These are phyloP conservation scores for Dinothrombium tinctorium DNA, from an alignment of 1,140 invertebrate species.

Conservation along the genomic window DNA sequence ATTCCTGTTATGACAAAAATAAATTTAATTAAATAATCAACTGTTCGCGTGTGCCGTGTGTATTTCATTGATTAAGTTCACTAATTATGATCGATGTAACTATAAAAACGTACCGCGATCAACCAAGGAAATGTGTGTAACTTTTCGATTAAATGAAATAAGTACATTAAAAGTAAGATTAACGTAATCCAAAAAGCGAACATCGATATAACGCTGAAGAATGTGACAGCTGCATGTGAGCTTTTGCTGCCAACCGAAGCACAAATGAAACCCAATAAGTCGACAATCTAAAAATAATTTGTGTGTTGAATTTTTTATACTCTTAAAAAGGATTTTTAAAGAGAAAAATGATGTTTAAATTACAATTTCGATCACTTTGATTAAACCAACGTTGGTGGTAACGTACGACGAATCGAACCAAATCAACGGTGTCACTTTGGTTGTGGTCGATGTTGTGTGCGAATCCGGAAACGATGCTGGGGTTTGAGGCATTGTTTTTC, in stretches of 20 bases:
- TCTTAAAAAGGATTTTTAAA: slow-evolving; percentile 6
- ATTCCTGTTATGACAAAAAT: slow-evolving; percentile 29
- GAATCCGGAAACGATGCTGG: no score
- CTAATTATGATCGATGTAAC: no score
- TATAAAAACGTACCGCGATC: slow-evolving; percentile 40
- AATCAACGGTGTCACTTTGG: slow-evolving; percentile 25
- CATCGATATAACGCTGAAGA: slow-evolving; percentile 59
- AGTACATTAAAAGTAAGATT: slow-evolving; percentile 48
- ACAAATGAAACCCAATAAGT: slow-evolving; percentile 58
- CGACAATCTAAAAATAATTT: slow-evolving; percentile 33
- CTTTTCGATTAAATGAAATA: slow-evolving; percentile 62
- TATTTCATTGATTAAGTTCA: not conserved
- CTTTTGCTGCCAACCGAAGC: slow-evolving; percentile 33
- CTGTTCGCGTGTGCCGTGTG: not conserved
- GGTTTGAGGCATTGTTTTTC: no score
- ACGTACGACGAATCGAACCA: slow-evolving; percentile 45
- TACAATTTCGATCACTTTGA: slow-evolving; percentile 55
- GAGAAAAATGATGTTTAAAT: slow-evolving; percentile 21
- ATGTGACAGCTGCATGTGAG: slow-evolving; percentile 26
- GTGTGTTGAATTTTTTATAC: slow-evolving; percentile 10
- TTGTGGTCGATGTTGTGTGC: slow-evolving; percentile 11
- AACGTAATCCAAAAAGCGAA: slow-evolving; percentile 60
- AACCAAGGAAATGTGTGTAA: slow-evolving; percentile 64
- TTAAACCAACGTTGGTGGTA: slow-evolving; percentile 39
- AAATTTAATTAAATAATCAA: not conserved